Conservation (phyloP, 1,140 invertebrate species). For the Leucophenga varia region DNA sequence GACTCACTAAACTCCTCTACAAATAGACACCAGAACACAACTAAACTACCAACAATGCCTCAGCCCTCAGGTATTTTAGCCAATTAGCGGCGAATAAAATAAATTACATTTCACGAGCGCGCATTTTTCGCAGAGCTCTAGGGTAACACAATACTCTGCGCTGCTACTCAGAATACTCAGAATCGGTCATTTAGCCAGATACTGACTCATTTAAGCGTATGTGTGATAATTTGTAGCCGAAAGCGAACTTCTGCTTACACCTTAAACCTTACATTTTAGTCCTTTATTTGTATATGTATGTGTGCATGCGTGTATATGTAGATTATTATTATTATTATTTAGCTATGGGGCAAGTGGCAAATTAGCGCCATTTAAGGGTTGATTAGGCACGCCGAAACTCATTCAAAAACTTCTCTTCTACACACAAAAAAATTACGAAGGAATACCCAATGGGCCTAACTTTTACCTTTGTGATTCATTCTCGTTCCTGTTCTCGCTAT, state of each 20-base stretch:
- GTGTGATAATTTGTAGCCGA: constrained; percentile 44
- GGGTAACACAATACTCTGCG: constrained; percentile 16
- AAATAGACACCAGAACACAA: no score
- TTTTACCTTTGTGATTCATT: no score
- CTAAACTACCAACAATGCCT: no score
- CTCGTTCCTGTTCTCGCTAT: no score
- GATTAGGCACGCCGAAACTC: constrained; percentile 41
- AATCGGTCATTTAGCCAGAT: background rate
- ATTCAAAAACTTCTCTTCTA: no score
- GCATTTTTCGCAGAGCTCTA: constrained; percentile 2
- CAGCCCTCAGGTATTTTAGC: constrained; percentile 48
- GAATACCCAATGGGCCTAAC: no score
- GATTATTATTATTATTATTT: no score
- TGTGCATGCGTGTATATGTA: constrained; percentile 3
- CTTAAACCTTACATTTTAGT: no score
- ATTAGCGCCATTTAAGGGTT: constrained; percentile 53
- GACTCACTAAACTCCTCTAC: no score
- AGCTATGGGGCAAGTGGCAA: constrained; percentile 14
- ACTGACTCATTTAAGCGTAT: constrained; percentile 39
- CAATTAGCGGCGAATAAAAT: constrained; percentile 55
- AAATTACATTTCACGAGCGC: constrained; percentile 50
- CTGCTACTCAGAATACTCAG: no score
- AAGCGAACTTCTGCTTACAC: no score
- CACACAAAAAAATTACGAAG: no score
- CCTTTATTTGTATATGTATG: constrained; percentile 20